These are phyloP conservation scores for Recurvirostra avosetta DNA, from an alignment of 2,113 vertebrate genomes.

Conservation along the genomic window DNA sequence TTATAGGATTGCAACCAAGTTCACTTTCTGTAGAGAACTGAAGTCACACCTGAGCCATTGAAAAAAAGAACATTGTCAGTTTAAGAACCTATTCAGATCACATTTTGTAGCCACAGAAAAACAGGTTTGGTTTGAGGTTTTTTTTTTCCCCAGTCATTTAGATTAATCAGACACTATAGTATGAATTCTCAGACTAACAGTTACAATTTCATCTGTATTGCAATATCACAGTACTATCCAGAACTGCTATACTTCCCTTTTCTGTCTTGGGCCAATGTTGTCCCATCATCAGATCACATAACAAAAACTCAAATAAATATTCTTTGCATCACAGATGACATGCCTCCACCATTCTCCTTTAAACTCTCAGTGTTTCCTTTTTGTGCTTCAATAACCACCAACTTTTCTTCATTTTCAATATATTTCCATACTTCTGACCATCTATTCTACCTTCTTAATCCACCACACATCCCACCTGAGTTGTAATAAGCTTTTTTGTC, in stretches of 20 bases:
- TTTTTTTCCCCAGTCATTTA: no score
- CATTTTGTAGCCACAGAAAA: neutral
- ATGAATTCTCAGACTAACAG: neutral
- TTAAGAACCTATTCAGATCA: neutral
- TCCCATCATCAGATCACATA: neutral
- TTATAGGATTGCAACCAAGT: neutral
- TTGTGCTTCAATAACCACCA: neutral
- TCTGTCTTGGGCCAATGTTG: neutral
- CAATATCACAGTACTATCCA: neutral
- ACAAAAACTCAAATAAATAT: neutral
- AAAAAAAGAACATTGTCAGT: neutral
- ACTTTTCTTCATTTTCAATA: neutral
- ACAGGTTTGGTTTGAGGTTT: neutral
- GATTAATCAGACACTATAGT: neutral
- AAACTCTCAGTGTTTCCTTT: neutral
- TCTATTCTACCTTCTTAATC: neutral
- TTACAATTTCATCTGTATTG: neutral
- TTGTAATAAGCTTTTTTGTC: neutral
- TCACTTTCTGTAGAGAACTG: neutral
- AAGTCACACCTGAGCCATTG: constrained; percentile 23
- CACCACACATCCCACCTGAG: neutral
- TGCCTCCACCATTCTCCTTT: neutral
- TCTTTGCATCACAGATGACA: neutral
- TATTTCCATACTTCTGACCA: neutral
- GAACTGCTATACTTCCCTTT: neutral